Base-by-base conservation (phyloP, 2,888 invertebrate genomes). In the Yponomeuta malinellus region DNA sequence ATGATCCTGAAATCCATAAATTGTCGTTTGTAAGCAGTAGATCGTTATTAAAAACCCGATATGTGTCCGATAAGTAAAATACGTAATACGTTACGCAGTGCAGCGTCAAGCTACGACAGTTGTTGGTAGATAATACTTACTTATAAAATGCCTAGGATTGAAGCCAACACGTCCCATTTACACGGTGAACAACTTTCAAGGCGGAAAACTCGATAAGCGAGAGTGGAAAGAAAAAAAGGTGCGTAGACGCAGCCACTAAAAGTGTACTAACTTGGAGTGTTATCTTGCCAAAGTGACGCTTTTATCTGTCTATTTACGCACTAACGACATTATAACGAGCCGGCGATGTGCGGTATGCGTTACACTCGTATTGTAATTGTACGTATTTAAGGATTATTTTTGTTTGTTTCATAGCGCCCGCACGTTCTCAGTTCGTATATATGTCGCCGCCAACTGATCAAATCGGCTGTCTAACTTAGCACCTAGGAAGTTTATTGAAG, bases 201-300 rank as follows among this genome's bases (percentile, higher is more conserved):
- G 75, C 81, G 85, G 85, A 85, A 86, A 85, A 77, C 78, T 77
- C 76, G 33, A 65, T 65, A 33, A 77, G 79, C 73, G 75, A 71
- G 71, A 76, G 82, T 78, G 10, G 80, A 83, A 82, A 85, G 84
- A 85, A 85, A 85, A 23, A 83, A 65, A 65, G n/a, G 9, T n/a
- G 63, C 63, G 29, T 63, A n/a, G 33, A 33, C 33, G 10, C 29
- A 10, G 10, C 4, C 31, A 5, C 33, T 15, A 15, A 59, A 12
- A 15, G 52, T 59, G 15, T 12, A 15, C 3, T 15, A 15, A 59
- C 15, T 15, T 3, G 15, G 15, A 15, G 52, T 59, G 15, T 59
- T 15, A 3, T 59, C 15, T 59, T 59, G 12, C 52, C 5, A 5
- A 59, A 59, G 52, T 59, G 52, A 59, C 52, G 12, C 52, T 15